phyloP scores from a whole-genome alignment of 23 tunicate genomes.

The Styela clava region DNA sequence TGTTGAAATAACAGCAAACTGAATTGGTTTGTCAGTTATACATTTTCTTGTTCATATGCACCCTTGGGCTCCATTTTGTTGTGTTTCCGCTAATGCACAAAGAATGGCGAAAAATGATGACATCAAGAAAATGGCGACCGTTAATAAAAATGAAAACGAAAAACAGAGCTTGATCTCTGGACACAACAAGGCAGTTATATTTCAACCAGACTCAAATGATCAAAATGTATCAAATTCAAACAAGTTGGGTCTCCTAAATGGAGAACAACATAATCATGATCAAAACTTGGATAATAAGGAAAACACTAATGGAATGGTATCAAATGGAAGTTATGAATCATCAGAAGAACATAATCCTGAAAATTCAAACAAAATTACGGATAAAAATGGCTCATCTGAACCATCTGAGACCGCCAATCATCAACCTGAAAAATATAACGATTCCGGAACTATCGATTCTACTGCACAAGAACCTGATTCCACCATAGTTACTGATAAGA shows the following conservation, averaged over 20 bases:
- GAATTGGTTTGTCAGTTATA: neutral
- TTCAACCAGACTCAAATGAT: constrained; percentile 7
- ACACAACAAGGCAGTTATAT: neutral
- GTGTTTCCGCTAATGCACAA: constrained; percentile 20
- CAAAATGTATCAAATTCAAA: neutral
- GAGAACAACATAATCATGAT: neutral
- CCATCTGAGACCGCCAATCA: neutral
- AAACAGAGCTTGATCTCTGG: neutral
- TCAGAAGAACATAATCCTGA: neutral
- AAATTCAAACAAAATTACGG: neutral
- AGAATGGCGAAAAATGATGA: constrained; percentile 26
- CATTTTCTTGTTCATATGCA: constrained; percentile 19
- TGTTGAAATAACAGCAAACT: neutral
- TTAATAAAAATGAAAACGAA: neutral
- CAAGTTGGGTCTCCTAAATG: neutral
- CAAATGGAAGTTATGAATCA: neutral
- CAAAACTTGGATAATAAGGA: neutral
- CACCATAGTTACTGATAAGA: neutral
- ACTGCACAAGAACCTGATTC: neutral
- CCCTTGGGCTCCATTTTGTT: constrained; percentile 31
- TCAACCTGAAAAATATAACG: neutral
- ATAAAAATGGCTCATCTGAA: neutral
- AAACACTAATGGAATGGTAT: neutral
- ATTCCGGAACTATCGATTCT: neutral
- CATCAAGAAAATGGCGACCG: constrained; percentile 6